phyloP scores from a whole-genome alignment of 2,113 vertebrate species.

The Nothocercus julius region DNA sequence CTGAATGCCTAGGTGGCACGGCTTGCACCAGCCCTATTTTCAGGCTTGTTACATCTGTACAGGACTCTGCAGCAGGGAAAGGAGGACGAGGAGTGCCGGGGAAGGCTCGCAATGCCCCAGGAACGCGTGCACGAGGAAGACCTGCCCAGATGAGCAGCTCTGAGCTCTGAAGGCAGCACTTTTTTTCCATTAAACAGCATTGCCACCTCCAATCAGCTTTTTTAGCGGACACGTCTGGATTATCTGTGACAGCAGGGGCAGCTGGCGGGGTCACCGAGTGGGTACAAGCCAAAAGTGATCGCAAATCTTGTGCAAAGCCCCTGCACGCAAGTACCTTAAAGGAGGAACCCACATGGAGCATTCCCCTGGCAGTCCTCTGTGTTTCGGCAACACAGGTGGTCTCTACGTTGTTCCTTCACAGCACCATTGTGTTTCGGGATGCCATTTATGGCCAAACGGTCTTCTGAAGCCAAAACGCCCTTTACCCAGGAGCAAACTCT shows the following conservation, averaged over 20 bases:
- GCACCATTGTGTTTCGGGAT: too few relatives aligned
- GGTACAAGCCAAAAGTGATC: background rate
- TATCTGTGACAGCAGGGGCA: background rate
- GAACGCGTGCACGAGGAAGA: background rate
- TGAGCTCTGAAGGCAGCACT: too few relatives aligned
- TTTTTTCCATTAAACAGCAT: background rate
- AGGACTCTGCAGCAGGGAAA: background rate
- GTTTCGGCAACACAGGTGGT: too few relatives aligned
- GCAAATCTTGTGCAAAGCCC: background rate
- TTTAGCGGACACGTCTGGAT: background rate
- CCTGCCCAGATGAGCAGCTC: background rate
- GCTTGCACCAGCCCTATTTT: background rate
- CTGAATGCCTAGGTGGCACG: background rate
- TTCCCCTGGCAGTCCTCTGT: background rate
- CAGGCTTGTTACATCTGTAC: accelerated
- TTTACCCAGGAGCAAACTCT: background rate
- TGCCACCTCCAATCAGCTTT: background rate
- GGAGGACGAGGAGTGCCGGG: accelerated
- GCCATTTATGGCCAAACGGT: background rate
- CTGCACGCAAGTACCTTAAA: background rate
- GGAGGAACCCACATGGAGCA: background rate
- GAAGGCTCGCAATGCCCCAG: background rate
- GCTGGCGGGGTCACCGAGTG: background rate
- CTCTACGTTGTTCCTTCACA: too few relatives aligned
- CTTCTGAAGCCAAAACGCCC: background rate